Base-by-base conservation (phyloP, 2,113 vertebrate species). In the Peromyscus polionotus region DNA sequence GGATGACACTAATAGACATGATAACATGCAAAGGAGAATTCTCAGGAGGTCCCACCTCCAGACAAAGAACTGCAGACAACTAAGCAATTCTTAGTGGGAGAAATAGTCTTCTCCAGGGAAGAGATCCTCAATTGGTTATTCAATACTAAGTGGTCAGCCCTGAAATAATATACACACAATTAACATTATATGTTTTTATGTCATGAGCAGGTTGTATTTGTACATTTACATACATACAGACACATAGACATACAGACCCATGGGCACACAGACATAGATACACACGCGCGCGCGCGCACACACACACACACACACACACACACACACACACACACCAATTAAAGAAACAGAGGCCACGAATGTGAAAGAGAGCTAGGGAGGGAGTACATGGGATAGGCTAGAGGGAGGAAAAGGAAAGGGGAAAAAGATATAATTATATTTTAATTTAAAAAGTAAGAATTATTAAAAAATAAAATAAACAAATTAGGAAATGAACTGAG, bases 401-500 rank as follows among this genome's bases (percentile, higher is more conserved):
- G 24, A 84, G 26, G 39, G 59, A 85, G 24, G 24, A 65, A 65
- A 85, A 65, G 8, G 59, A 85, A 65, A 16, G 39, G 59, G 14
- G 10, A n/a, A 51, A 8, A 85, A 65, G 57, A 39, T 5, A n/a
- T 45, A 45, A 65, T 17, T 65, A 19, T 65, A 19, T 85, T 85
- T 28, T 65, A 45, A 85, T 31, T 65, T 45, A 39, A 85, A 79
- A 85, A 42, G 45, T 19, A 65, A 65, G 59, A 85, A 65, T 45
- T 85, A 33, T 42, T 84, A 39, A 81, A 80, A 36, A 59, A 59
- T 39, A 83, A 39, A 83, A 75, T 2, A 73, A 59, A 36, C n/a
- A 85, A 45, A 45, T 68, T 70, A 93, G 91, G 88, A 88, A 90
- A 33, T 88, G 88, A 94, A 65, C 20, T 93, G 70, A 3, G 19